Evolutionary conservation across 2,888 invertebrate genomes (phyloP).

Genomic region (Eugnorisma glareosa): DNA sequence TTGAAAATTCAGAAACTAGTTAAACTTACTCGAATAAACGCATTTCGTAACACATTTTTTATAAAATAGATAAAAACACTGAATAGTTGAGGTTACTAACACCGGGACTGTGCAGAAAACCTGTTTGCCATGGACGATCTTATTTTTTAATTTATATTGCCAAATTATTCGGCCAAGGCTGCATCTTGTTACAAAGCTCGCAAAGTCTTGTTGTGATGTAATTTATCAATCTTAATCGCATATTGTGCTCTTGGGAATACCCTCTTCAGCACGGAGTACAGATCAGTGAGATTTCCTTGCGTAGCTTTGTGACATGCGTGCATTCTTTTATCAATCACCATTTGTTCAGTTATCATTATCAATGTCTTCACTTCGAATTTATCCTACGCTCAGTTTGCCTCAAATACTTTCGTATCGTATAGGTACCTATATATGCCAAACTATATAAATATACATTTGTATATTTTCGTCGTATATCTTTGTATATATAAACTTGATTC

Average conservation of each 20-base stretch:
- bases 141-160: constrained; percentile 52
- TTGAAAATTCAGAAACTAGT: neutral
- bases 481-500: neutral
- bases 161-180: constrained; percentile 60
- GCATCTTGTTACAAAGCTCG: constrained; percentile 27
- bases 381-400: neutral
- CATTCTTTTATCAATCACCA: neutral
- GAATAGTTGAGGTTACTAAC: constrained; percentile 18
- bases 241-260: neutral
- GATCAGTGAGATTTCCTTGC: neutral
- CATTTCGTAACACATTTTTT: neutral
- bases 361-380: neutral
- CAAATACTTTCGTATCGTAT: neutral
- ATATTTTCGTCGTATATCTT: neutral
- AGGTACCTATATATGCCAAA: neutral
- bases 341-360: constrained; percentile 1
- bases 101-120: constrained; percentile 43
- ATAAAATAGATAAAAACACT: neutral
- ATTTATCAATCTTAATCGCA: constrained; percentile 22
- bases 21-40: neutral
- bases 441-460: neutral
- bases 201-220: constrained; percentile 26
- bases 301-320: neutral
- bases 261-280: neutral
- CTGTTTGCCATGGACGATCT: constrained; percentile 48